Conservation (phyloP, 2,113 vertebrate species). For the Stictonetta naevosa region DNA sequence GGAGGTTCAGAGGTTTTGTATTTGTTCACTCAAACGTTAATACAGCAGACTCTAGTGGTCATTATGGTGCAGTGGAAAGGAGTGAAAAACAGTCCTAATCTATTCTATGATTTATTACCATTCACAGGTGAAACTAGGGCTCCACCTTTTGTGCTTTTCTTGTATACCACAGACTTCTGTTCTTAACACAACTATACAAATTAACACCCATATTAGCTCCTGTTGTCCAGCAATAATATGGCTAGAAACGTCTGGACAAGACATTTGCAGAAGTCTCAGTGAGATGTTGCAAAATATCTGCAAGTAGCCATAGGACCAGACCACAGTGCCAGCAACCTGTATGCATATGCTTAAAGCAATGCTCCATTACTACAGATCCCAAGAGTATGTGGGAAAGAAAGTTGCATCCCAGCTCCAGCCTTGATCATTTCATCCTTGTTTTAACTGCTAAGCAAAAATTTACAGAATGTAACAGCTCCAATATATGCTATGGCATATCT, state of each 20-base stretch:
- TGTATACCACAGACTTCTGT: background rate
- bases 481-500: background rate
- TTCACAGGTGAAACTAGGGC: background rate
- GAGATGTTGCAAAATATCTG: background rate
- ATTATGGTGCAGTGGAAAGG: slow-evolving; percentile 28
- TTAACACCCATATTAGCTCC: background rate
- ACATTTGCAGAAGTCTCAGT: background rate
- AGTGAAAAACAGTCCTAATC: background rate
- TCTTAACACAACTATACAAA: background rate
- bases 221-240: background rate
- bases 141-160: background rate
- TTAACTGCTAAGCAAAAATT: background rate
- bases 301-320: background rate
- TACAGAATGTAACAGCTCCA: background rate
- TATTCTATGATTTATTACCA: background rate
- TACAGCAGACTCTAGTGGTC: slow-evolving; percentile 72
- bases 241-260: background rate
- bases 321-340: background rate
- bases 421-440: background rate
- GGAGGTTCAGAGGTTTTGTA: background rate
- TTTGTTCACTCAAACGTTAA: background rate
- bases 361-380: background rate
- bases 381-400: background rate
- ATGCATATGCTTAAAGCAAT: background rate
- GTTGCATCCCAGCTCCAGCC: background rate